Evolutionary conservation across 2,888 invertebrate genomes (phyloP), one percentile per base, ranked within the genome.

Genomic region (Spialia ferax): DNA sequence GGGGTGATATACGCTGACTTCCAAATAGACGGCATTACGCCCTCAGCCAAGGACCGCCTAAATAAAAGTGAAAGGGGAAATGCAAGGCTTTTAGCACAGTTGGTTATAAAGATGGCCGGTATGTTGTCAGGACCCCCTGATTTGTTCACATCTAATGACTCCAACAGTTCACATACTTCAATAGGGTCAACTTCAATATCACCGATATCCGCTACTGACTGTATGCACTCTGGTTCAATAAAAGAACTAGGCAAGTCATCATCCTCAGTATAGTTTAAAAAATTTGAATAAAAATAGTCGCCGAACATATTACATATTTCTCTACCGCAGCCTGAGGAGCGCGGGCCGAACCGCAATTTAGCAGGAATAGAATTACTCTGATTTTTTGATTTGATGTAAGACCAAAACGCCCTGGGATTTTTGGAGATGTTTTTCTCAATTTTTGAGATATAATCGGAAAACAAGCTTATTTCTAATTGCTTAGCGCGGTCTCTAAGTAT

Each of bases 341-440:
- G 18, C 10, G 5, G 5, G 1, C 45, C 45, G 5, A n/a, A 26
- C 10, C 29, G 20, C 3, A 64, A 2, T 11, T 48, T 2, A 8
- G 64, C 45, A 0, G 56, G 64, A 11, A 20, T 3, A 0, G 42
- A 11, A n/a, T 65, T 65, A 23, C 32, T n/a, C 1, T 56, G 56
- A n/a, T 64, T 20, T 56, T 11, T 64, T 10, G 63, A 56, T 35
- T 64, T 60, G 1, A 59, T 52, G 10, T 64, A 64, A 8, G 64
- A 48, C 64, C 64, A 64, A 11, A 64, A 64, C 0, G 48, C 35
- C 26, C 26, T 65, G 5, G 59, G 65, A 11, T 65, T 65, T 13
- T 13, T 35, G 13, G 35, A 59, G 5, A 65, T 65, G 18, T 38
- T 59, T 1, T 52, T 8, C 26, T 65, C 65, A 2, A 65, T 50